Base-by-base conservation (phyloP, 1,140 invertebrate species). In the Bombus superbus region DNA sequence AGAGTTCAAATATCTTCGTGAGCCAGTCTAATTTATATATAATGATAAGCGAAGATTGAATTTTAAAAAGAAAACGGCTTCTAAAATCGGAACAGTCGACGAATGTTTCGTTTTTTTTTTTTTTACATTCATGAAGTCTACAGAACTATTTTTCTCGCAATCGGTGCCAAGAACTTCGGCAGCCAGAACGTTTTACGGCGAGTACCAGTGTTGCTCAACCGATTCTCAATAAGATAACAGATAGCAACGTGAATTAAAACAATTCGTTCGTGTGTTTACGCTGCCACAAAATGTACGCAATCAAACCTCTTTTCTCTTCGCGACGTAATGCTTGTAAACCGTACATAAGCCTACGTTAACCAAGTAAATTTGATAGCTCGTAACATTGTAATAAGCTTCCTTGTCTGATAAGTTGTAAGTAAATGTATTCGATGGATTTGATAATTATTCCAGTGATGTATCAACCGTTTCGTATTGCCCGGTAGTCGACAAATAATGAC, bases 351-450 rank as follows among this genome's bases (percentile, higher is more conserved):
- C 13, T 22, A 77, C 38, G 10, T 53, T 74, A 53, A 74, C 25
- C 32, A 25, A 38, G 1, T n/a, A n/a, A 81, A 69, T 38, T 40
- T 53, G 35, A 72, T 72, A 59, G 11, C 44, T 78, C 22, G 28
- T 71, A 35, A 38, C 47, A 5, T 22, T 8, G 8, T n/a, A n/a
- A 44, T 38, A 47, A 84, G 38, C 47, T n/a, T 35, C n/a, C 44
- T 84, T 13, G 40, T 13, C 28, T 64, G 83, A 72, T 85, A 79
- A 85, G 38, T 10, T 42, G 62, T 22, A 77, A 77, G 64, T 44
- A 59, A 85, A 40, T 85, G 83, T 57, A 85, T 80, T 57, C 32
- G 68, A 35, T n/a, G 22, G 6, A 53, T 64, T 57, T 62, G 57
- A 73, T 85, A 73, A 62, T 72, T 32, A 4, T 25, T 0, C 2